These are phyloP conservation scores for Dyspetes luteomarginatus DNA, from an alignment of 2,888 invertebrate species.

Conservation along the genomic window DNA sequence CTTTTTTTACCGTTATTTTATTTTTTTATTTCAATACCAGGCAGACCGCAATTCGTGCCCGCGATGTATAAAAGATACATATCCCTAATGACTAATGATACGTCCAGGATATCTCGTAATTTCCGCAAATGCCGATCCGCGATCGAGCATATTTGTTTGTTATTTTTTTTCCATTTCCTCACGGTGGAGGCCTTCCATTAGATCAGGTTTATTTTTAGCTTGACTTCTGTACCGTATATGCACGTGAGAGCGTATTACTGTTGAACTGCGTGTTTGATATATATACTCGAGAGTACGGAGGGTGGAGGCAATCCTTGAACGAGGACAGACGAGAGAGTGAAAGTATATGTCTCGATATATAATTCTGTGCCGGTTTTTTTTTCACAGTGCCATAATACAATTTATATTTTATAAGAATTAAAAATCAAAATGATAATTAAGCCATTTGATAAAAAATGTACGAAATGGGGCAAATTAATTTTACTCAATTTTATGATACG, in stretches of 20 bases:
- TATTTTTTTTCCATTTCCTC: conserved; percentile 29
- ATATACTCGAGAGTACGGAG: conserved; percentile 16
- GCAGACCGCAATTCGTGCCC: conserved; percentile 4
- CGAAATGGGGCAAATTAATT: background rate
- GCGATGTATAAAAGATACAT: conserved; percentile 1
- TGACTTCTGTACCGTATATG: conserved; percentile 8
- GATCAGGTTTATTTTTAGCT: conserved; percentile 71
- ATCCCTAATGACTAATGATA: conserved; percentile 36
- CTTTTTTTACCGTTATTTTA: background rate
- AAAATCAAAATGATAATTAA: background rate
- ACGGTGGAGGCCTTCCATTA: conserved; percentile 48
- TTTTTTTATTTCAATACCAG: background rate
- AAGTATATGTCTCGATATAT: conserved; percentile 56
- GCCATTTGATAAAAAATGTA: background rate
- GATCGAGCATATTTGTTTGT: conserved; percentile 24
- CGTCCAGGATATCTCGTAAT: conserved; percentile 51
- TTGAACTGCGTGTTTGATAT: conserved; percentile 9
- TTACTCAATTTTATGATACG: too few species aligned
- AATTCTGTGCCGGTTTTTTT: background rate
- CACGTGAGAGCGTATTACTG: conserved; percentile 35
- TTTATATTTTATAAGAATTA: background rate
- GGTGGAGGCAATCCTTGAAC: conserved; percentile 60
- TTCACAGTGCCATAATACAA: background rate
- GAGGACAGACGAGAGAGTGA: conserved; percentile 61
- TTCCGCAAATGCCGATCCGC: conserved; percentile 45